Evolutionary conservation across 2,797 vertebrate species (phyloP).

Genomic region (Intellagama lesueurii): DNA sequence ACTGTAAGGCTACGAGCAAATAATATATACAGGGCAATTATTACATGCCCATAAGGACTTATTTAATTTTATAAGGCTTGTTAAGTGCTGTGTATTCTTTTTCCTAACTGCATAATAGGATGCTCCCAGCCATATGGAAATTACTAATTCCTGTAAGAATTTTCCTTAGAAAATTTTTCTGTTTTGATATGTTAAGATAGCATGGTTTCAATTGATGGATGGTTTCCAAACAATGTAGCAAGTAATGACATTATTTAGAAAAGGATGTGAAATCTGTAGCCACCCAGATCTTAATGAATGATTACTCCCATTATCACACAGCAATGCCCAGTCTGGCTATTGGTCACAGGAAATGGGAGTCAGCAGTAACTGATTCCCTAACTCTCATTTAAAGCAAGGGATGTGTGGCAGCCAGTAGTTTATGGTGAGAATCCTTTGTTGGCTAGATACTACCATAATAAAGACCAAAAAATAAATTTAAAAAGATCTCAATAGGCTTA

Average conservation of each 20-base stretch:
- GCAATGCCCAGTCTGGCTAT: neutral
- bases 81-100: slow-evolving; percentile 16
- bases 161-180: neutral
- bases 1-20: slow-evolving; percentile 43
- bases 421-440: neutral
- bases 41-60: neutral
- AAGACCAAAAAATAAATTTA: neutral
- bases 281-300: neutral
- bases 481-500: no score
- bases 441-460: neutral
- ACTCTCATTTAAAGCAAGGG: neutral
- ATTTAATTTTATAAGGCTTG: slow-evolving; percentile 48
- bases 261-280: neutral
- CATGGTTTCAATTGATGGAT: neutral
- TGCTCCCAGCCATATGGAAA: slow-evolving; percentile 4
- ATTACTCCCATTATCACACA: neutral
- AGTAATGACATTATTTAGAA: neutral
- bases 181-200: slow-evolving; percentile 13
- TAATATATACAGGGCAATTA: slow-evolving; percentile 30
- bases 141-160: slow-evolving; percentile 27
- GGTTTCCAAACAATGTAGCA: neutral
- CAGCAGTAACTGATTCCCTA: neutral
- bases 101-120: neutral
- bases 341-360: neutral
- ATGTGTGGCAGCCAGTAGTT: neutral